A percentile compares a stretch with the other conserved stretches of the same genome.
phyloP scores from a whole-genome alignment of 2,113 vertebrate genomes.

The Platysternon megacephalum region DNA sequence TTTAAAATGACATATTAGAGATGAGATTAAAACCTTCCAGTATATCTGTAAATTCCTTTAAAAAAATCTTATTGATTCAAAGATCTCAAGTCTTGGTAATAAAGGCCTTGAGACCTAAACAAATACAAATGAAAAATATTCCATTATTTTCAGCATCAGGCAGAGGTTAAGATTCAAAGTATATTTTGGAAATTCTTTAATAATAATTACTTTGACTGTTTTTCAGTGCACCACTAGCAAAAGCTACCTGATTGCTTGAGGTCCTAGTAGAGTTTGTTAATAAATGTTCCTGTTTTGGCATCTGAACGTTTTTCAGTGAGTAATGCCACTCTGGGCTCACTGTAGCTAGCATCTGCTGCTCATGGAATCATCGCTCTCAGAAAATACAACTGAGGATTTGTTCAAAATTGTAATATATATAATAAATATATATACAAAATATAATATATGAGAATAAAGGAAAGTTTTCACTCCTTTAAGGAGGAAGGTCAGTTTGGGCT shows the following conservation, averaged over 20 bases:
- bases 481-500: background rate
- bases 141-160: background rate
- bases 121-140: background rate
- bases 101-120: background rate
- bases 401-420: background rate
- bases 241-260: background rate
- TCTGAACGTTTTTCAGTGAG: background rate
- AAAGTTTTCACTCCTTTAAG: accelerated
- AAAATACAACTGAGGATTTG: background rate
- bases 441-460: accelerated
- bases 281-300: constrained; percentile 18
- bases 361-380: background rate
- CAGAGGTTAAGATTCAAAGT: background rate
- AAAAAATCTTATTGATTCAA: constrained; percentile 44
- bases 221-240: background rate
- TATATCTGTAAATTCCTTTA: constrained; percentile 37
- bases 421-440: too few species aligned
- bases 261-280: background rate
- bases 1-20: constrained; percentile 63
- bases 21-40: constrained; percentile 55
- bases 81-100: background rate
- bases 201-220: background rate
- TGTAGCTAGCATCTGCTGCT: background rate
- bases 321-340: accelerated
- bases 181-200: background rate